Evolutionary conservation across 2,113 vertebrate species (phyloP).

Genomic region (Neofelis nebulosa): DNA sequence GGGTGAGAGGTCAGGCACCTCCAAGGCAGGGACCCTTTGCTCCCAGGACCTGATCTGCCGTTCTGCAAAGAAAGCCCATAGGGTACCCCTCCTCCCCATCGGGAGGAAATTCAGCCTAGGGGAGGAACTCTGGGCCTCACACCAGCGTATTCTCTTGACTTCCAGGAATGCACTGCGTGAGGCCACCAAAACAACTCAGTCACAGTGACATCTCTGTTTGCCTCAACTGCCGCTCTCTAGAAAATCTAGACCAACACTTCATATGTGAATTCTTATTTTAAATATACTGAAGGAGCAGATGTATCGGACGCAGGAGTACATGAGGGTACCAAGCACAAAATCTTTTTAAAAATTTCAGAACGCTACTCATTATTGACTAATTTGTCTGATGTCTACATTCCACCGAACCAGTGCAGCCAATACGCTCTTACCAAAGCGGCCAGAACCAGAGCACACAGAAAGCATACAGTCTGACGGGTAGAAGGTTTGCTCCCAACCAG

Average conservation of each 20-base stretch:
- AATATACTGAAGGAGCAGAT: not conserved
- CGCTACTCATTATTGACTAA: not conserved
- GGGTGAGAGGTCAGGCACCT: not conserved
- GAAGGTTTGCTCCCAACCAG: not conserved
- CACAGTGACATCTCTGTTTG: not conserved
- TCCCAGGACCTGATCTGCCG: not conserved
- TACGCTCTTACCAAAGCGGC: not conserved
- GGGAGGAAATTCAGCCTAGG: not conserved
- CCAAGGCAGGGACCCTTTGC: not conserved
- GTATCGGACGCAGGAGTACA: too few relatives aligned
- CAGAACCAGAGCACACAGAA: not conserved
- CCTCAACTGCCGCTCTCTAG: not conserved
- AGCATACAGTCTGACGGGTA: accelerated
- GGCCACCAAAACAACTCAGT: not conserved
- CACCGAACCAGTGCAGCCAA: not conserved
- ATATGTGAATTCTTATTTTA: not conserved
- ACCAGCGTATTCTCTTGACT: not conserved
- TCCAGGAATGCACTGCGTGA: not conserved
- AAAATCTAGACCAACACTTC: not conserved
- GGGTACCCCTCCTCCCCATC: not conserved
- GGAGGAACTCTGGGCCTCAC: not conserved
- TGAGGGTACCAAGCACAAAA: not conserved
- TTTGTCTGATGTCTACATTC: not conserved
- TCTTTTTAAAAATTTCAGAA: not conserved
- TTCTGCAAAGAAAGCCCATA: not conserved